These are phyloP conservation scores for Anoncus sp. DNA, from an alignment of 2,888 invertebrate genomes.

Conservation along the genomic window DNA sequence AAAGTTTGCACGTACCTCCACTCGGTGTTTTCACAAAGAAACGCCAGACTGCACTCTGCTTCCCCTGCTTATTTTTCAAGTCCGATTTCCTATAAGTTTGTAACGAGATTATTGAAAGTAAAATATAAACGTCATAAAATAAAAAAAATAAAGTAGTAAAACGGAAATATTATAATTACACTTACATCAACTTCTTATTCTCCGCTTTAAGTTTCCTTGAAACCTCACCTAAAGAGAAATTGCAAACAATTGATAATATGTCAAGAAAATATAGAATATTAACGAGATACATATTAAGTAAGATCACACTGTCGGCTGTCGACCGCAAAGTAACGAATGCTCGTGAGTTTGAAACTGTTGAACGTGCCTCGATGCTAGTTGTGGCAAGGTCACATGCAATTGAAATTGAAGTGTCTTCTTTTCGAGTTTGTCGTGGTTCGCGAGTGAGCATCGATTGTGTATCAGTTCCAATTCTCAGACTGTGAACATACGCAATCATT, in stretches of 20 bases:
- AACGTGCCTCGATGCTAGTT: too few relatives aligned
- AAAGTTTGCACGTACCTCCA: conserved; percentile 45
- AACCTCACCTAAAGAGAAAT: neutral
- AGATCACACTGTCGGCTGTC: neutral
- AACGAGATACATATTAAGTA: neutral
- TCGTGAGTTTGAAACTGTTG: too few relatives aligned
- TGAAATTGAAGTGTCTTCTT: neutral
- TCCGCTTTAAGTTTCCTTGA: neutral
- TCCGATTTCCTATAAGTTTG: neutral
- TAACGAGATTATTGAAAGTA: neutral
- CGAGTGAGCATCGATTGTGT: neutral
- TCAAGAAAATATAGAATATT: neutral
- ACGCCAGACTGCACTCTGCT: conserved; percentile 37
- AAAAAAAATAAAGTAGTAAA: neutral
- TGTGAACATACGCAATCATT: neutral
- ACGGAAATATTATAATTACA: neutral
- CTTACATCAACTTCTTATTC: conserved; percentile 5
- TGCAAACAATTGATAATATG: neutral
- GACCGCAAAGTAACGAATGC: neutral
- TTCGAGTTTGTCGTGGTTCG: neutral
- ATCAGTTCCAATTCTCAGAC: conserved; percentile 1
- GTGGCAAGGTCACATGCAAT: neutral
- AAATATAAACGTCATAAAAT: neutral
- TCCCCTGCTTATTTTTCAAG: neutral
- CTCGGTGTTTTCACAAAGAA: conserved; percentile 38